phyloP scores from a whole-genome alignment of 2,888 invertebrate species.

The Pteria penguin region DNA sequence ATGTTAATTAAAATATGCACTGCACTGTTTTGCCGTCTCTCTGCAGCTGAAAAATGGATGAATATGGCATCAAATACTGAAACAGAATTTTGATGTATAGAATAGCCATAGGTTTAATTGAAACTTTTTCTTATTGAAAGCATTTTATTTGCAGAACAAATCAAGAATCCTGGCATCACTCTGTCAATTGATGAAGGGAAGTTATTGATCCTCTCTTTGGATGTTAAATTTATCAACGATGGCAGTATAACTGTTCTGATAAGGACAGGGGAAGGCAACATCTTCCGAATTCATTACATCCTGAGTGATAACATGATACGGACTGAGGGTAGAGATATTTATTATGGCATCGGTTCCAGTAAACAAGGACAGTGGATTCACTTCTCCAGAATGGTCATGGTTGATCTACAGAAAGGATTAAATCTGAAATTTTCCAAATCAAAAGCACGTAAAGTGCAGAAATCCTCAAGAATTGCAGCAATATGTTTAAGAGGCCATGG shows the following conservation, averaged over 20 bases:
- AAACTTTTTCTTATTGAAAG: constrained; percentile 1
- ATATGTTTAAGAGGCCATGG: constrained; percentile 77
- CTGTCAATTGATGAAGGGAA: constrained; percentile 86
- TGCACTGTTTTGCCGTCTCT: too few relatives aligned
- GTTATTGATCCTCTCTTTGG: constrained; percentile 86
- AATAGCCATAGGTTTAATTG: too few relatives aligned
- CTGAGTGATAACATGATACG: constrained; percentile 87
- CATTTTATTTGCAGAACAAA: constrained; percentile 60
- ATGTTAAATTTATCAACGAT: constrained; percentile 86
- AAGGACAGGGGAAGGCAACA: constrained; percentile 85
- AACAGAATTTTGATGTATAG: too few relatives aligned
- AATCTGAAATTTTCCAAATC: constrained; percentile 66
- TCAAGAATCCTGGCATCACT: constrained; percentile 76
- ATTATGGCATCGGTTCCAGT: constrained; percentile 87
- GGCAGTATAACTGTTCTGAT: constrained; percentile 90
- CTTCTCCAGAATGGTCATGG: constrained; percentile 91
- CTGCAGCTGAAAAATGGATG: too few relatives aligned
- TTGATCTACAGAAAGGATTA: constrained; percentile 95
- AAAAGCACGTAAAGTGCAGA: constrained; percentile 58
- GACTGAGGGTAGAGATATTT: constrained; percentile 87
- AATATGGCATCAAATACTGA: too few relatives aligned
- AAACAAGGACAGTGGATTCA: constrained; percentile 84
- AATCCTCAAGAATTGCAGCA: constrained; percentile 60
- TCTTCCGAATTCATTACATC: constrained; percentile 90
- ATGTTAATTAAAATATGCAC: too few relatives aligned